Base-by-base conservation (phyloP, 2,888 invertebrate species). In the Aphelenchoides bicaudatus region DNA sequence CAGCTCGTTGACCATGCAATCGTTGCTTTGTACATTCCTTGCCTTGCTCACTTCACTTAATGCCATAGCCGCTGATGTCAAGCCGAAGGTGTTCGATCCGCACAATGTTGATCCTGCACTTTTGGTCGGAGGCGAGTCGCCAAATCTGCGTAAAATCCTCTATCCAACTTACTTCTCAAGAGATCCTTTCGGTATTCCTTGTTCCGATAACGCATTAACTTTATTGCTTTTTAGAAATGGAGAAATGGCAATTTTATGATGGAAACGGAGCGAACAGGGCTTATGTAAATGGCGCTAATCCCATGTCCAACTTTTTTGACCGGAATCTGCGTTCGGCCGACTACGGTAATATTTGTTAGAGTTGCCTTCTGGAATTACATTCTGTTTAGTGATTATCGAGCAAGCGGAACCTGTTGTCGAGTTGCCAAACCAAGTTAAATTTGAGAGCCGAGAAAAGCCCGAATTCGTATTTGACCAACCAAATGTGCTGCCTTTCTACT, bases 271-370 rank as follows among this genome's bases (percentile, higher is more conserved):
- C 43, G 43, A 25, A 19, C 56, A 3, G 34, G 28, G n/a, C n/a
- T n/a, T n/a, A n/a, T 23, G 29, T 27, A 5, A 37, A 34, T 28
- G 29, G 19, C 27, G 58, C 58, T 57, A 46, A 48, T 27, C 48
- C 59, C 10, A 61, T 58, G 59, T 58, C 61, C 25, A 47, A 58
- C 38, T 6, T 58, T n/a, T 59, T 58, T 30, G 59, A 58, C 37
- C 59, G 59, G 13, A 34, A 37, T 25, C 25, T 58, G 60, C 28
- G 59, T 29, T 58, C 59, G 6, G 59, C 34, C 3, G 23, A 59
- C 21, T 59, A 58, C 48, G 58, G 48, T 59, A 27, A 61, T 19
- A n/a, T n/a, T n/a, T n/a, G n/a, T n/a, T n/a, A n/a, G n/a, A n/a
- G n/a, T n/a, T n/a, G n/a, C n/a, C n/a, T n/a, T n/a, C n/a, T n/a